These are phyloP conservation scores for Temnothorax ravouxi DNA, from an alignment of 2,888 invertebrate species.

Conservation along the genomic window DNA sequence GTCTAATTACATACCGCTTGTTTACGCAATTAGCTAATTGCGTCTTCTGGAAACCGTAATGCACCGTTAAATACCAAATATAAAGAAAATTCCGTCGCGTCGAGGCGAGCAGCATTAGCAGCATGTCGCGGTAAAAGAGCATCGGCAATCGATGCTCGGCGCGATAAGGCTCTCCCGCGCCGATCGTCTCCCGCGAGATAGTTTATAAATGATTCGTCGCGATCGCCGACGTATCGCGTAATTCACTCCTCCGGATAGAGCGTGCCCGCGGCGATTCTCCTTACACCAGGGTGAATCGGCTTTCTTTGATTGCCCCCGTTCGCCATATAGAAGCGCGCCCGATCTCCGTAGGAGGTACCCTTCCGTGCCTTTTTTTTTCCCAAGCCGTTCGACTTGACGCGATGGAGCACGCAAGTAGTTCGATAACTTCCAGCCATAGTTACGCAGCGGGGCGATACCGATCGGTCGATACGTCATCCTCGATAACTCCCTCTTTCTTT, in stretches of 20 bases:
- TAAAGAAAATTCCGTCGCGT: slow-evolving; percentile 2
- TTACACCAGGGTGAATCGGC: slow-evolving; percentile 66
- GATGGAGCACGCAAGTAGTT: slow-evolving; percentile 68
- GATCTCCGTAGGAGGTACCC: slow-evolving; percentile 65
- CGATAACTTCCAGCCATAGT: slow-evolving; percentile 74
- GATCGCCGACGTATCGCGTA: slow-evolving; percentile 53
- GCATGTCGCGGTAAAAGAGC: slow-evolving; percentile 3
- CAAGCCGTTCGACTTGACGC: slow-evolving; percentile 61
- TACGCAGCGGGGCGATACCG: slow-evolving; percentile 75
- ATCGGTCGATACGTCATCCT: slow-evolving; percentile 75
- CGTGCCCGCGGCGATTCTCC: slow-evolving; percentile 50
- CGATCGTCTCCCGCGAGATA: slow-evolving; percentile 45
- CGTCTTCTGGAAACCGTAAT: not conserved
- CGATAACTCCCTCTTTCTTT: slow-evolving; percentile 62
- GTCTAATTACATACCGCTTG: slow-evolving; percentile 29
- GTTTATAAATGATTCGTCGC: slow-evolving; percentile 63
- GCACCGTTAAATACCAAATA: slow-evolving; percentile 26
- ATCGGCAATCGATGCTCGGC: slow-evolving; percentile 34
- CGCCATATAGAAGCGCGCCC: slow-evolving; percentile 59
- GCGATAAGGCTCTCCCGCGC: slow-evolving; percentile 35
- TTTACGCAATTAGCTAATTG: slow-evolving; percentile 50
- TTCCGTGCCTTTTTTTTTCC: slow-evolving; percentile 39
- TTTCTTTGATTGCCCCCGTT: slow-evolving; percentile 70
- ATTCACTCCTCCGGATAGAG: slow-evolving; percentile 56
- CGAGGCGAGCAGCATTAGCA: not conserved